Base-by-base conservation (phyloP, 1,140 invertebrate species). In the Hyles euphorbiae region DNA sequence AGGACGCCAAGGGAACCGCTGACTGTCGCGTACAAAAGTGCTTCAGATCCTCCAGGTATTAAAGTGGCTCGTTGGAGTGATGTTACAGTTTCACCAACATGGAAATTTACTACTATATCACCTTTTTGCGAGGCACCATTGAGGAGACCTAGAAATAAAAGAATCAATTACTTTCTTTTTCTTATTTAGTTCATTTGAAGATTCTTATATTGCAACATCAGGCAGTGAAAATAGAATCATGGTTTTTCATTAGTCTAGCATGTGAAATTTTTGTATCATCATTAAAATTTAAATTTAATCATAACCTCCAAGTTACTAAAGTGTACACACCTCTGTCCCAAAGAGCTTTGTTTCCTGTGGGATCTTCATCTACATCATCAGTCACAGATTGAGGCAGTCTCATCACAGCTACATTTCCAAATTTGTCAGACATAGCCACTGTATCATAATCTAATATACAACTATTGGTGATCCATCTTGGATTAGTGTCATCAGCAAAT, bases 321-420 rank as follows among this genome's bases (percentile, higher is more conserved):
- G 10, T 48, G n/a, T 48, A 40, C 36, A 40, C 61, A 87, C 90
- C 98, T 83, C 98, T 92, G 88, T 99, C 98, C 98, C 98, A 99
- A 0, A 99, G 87, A 2, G 98, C 96, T 89, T 99, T 99, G 68
- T 98, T 98, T 11, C 98, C 98, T 0, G 98, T 99, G 0, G 98
- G 98, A 91, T 99, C 98, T 90, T 99, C 98, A 78, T 99, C 98
- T 0, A 99, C 97, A 77, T 99, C 98, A 89, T 99, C 98, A 33
- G 94, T 96, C 0, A 98, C 94, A 61, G 96, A 96, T 53, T 93
- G 92, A 1, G 98, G 96, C 36, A 99, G 83, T 12, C 98, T 91
- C 66, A 99, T 94, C 63, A 99, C 93, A 57, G 95, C 93, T 65
- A 99, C 92, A 81, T 99, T 99, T n/a, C 98, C 99, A 92, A 99